These are phyloP conservation scores for Stictocephala bisonia DNA, from an alignment of 2,888 invertebrate species.

Conservation along the genomic window DNA sequence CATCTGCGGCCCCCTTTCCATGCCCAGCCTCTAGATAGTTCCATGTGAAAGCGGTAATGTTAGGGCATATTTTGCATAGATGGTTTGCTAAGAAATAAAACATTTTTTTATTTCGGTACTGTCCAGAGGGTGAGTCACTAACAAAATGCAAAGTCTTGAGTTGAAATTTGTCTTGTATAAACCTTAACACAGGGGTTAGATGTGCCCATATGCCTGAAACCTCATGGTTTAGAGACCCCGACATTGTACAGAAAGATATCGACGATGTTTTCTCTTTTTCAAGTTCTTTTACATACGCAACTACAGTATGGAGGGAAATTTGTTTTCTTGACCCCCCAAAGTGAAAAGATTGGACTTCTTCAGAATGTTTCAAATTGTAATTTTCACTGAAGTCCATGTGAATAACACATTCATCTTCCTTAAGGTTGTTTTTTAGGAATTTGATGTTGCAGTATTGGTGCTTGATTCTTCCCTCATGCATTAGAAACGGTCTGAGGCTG, in stretches of 20 bases:
- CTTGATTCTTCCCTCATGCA: background rate
- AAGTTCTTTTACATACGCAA: constrained; percentile 5
- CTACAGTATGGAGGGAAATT: background rate
- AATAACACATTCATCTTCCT: background rate
- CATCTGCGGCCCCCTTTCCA: constrained; percentile 10
- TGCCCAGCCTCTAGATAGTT: constrained; percentile 13
- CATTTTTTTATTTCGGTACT: constrained; percentile 17
- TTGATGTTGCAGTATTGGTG: constrained; percentile 11
- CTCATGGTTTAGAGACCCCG: constrained; percentile 11
- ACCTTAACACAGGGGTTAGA: background rate
- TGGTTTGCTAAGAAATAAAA: background rate
- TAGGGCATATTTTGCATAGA: background rate
- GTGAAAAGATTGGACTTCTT: constrained; percentile 18
- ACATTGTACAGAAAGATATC: background rate
- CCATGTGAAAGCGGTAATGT: background rate
- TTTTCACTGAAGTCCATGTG: constrained; percentile 27
- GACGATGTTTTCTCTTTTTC: background rate
- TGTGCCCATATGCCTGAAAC: constrained; percentile 10
- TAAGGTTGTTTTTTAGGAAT: background rate
- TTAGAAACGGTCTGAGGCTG: background rate
- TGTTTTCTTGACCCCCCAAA: constrained; percentile 15
- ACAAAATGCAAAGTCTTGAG: background rate
- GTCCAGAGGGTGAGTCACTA: constrained; percentile 10
- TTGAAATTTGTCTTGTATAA: background rate
- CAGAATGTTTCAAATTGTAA: background rate